A percentile compares a stretch with the other conserved stretches of the same genome.
Evolutionary conservation across 2,888 invertebrate genomes (phyloP).

Genomic region (Agrenia bidenticulata): DNA sequence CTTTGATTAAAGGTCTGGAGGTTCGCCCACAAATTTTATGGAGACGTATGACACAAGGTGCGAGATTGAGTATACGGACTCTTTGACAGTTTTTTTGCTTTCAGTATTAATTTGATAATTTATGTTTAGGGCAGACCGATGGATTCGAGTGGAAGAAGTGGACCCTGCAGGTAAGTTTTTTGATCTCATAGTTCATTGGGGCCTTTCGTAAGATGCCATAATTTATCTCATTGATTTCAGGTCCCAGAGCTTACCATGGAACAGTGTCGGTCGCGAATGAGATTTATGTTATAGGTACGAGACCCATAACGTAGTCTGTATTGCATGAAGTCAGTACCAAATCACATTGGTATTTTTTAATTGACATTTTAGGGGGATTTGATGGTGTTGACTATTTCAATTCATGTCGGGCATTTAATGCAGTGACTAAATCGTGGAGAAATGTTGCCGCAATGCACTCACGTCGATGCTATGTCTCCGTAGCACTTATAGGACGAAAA

Average conservation of each 20-base stretch:
- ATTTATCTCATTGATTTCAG: constrained; percentile 55
- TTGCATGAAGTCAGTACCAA: neutral
- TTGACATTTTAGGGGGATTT: constrained; percentile 70
- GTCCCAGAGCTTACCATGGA: constrained; percentile 91
- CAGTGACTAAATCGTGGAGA: constrained; percentile 78
- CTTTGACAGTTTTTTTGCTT: too few species aligned
- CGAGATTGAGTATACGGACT: too few species aligned
- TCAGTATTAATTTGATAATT: too few species aligned
- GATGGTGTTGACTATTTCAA: constrained; percentile 87
- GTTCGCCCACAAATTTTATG: constrained; percentile 69
- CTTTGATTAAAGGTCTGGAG: constrained; percentile 33
- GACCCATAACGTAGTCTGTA: too few species aligned
- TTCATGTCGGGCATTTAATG: constrained; percentile 83
- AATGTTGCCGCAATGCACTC: constrained; percentile 87
- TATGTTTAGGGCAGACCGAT: constrained; percentile 68
- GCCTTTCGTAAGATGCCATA: constrained; percentile 50
- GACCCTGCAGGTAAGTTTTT: constrained; percentile 64
- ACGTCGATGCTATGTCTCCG: constrained; percentile 80
- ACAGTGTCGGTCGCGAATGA: constrained; percentile 80
- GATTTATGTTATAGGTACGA: constrained; percentile 77
- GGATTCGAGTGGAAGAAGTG: constrained; percentile 77
- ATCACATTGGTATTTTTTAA: neutral
- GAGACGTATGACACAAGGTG: constrained; percentile 81
- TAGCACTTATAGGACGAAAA: constrained; percentile 69
- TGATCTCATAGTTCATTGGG: neutral